Base-by-base conservation (phyloP, 1,140 invertebrate genomes). In the Alviniconcha marisindica region DNA sequence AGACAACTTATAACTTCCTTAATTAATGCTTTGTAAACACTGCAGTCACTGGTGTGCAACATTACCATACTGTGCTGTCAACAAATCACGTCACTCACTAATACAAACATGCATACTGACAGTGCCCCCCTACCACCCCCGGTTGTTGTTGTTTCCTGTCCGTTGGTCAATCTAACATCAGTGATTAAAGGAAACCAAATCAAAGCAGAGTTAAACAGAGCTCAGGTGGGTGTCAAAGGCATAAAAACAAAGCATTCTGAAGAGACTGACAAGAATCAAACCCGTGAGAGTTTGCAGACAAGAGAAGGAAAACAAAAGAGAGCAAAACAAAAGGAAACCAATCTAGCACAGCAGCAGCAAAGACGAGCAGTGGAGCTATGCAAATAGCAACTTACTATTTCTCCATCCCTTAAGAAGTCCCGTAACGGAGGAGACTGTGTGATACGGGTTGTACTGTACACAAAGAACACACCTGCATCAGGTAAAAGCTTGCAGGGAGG, bases 401-500 rank as follows among this genome's bases (percentile, higher is more conserved):
- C 95, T 96, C 96, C 96, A 97, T 21, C 96, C 95, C 86, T 97
- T 96, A 4, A 95, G 93, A 82, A 96, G 96, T 12, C 96, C 95
- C 87, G 97, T 97, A 38, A 96, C 95, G 81, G 96, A 95, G 89
- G 97, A 96, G 76, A 98, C 96, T 18, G 97, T 98, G 91, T 98
- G 97, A 93, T 98, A 98, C 0, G 97, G 97, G 80, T 89, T 91
- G 89, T 93, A 91, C 92, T 91, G 89, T 77, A 78, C 77, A 78
- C 40, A 78, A 63, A 78, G 44, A 76, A 63, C 21, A 44, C 51
- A 56, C 33, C 40, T 28, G 48, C 60, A 31, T 77, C 51, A 63
- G 21, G 77, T 28, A 76, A 28, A 73, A 54, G 31, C 28, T 31
- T n/a, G n/a, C 40, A 74, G 0, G 38, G 21, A 40, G 81, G 60